These are phyloP conservation scores for Zaprionus capensis DNA, from an alignment of 1,140 invertebrate species.

Conservation along the genomic window DNA sequence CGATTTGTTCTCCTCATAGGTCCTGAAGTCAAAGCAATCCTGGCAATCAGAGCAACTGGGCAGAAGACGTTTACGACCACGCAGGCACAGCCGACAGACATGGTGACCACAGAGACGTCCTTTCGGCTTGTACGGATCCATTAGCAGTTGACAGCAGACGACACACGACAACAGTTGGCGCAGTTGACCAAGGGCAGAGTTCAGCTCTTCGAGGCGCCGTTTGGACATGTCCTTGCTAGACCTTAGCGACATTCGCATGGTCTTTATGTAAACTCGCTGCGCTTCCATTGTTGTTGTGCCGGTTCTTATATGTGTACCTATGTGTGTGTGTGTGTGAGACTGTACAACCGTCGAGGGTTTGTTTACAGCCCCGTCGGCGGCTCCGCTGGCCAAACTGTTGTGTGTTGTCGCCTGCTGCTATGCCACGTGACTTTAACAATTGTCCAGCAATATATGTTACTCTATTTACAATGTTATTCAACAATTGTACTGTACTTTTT, in stretches of 20 bases:
- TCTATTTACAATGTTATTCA: conserved; percentile 9
- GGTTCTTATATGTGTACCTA: background rate
- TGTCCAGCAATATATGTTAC: conserved; percentile 17
- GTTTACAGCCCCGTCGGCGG: conserved; percentile 43
- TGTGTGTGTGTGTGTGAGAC: conserved; percentile 37
- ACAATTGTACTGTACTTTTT: conserved; percentile 16
- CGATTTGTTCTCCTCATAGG: conserved; percentile 93
- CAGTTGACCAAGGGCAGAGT: conserved; percentile 92
- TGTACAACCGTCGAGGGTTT: conserved; percentile 45
- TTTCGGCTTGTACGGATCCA: conserved; percentile 91
- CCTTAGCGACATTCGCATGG: conserved; percentile 44
- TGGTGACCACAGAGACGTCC: conserved; percentile 94
- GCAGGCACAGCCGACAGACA: conserved; percentile 92
- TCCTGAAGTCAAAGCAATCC: conserved; percentile 87
- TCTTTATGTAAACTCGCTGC: conserved; percentile 52
- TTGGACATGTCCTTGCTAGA: conserved; percentile 82
- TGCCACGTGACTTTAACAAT: conserved; percentile 3
- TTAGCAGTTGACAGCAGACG: conserved; percentile 93
- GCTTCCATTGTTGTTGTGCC: conserved; percentile 33
- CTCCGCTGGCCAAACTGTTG: conserved; percentile 33
- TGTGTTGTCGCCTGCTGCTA: conserved; percentile 9
- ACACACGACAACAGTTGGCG: conserved; percentile 94
- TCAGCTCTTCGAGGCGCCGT: conserved; percentile 92
- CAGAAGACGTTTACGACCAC: conserved; percentile 92
- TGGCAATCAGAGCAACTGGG: conserved; percentile 94